phyloP scores from a whole-genome alignment of 1,140 invertebrate genomes.

The Drosophila orosa region DNA sequence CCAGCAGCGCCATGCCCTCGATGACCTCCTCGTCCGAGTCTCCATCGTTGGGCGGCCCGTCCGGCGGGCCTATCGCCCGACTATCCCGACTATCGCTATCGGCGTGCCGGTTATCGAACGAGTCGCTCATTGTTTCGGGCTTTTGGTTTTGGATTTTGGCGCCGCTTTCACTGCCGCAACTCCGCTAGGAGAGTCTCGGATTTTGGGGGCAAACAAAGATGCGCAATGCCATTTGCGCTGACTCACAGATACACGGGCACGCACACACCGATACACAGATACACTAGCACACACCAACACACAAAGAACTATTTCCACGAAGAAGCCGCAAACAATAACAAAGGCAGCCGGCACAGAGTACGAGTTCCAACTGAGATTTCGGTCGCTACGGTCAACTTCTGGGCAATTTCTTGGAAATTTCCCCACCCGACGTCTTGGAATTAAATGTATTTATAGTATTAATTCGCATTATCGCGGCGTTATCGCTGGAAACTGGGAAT shows the following conservation, averaged over 20 bases:
- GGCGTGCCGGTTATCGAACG: conserved; percentile 68
- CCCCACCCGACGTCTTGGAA: conserved; percentile 1
- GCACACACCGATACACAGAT: conserved; percentile 12
- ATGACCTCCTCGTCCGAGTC: conserved; percentile 83
- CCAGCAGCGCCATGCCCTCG: conserved; percentile 82
- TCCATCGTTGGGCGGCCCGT: conserved; percentile 59
- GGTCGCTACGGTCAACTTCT: conserved; percentile 14
- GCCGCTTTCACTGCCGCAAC: conserved; percentile 59
- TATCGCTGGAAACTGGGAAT: conserved; percentile 20
- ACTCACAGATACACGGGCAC: conserved; percentile 52
- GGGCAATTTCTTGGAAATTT: conserved; percentile 22
- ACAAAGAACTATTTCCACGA: conserved; percentile 67
- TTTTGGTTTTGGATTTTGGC: conserved; percentile 50
- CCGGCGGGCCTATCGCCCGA: conserved; percentile 22
- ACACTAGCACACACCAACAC: conserved; percentile 27
- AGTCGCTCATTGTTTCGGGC: conserved; percentile 67
- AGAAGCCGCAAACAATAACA: conserved; percentile 67
- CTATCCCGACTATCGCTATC: conserved; percentile 46
- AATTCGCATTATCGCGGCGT: conserved; percentile 19
- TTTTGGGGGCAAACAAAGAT: conserved; percentile 66
- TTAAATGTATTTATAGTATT: conserved; percentile 23
- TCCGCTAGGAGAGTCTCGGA: conserved; percentile 11
- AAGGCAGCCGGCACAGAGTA: conserved; percentile 31
- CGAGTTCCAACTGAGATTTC: conserved; percentile 6
- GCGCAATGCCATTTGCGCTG: conserved; percentile 78